Percentiles rank a stretch among this genome's conserved stretches.
These are phyloP conservation scores for Montipora cactus DNA, from an alignment of 64 coral and sea anemone genomes.

Conservation along the genomic window DNA sequence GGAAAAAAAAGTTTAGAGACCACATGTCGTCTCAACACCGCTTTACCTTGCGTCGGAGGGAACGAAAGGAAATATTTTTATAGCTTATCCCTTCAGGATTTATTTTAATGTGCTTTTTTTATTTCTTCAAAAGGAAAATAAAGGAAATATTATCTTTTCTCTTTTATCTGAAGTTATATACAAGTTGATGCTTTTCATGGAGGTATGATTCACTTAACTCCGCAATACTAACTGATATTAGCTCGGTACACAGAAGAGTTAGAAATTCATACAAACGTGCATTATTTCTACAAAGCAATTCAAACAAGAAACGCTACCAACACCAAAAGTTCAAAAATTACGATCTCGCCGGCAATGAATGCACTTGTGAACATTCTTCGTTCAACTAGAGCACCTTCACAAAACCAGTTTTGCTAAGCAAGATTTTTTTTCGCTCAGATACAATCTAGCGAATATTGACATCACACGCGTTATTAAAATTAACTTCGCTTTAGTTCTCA, in stretches of 20 bases:
- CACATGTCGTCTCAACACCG: background rate
- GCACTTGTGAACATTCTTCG: conserved; percentile 40
- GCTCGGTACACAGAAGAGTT: conserved; percentile 72
- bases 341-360: conserved; percentile 40
- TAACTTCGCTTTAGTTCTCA: conserved; percentile 40
- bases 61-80: background rate
- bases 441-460: conserved; percentile 45
- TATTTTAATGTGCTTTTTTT: conserved; percentile 95
- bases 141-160: conserved; percentile 75
- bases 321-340: conserved; percentile 50
- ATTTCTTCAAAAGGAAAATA: conserved; percentile 98
- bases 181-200: conserved; percentile 69
- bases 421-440: conserved; percentile 44
- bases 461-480: conserved; percentile 44
- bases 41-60: background rate
- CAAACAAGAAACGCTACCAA: conserved; percentile 57
- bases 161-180: conserved; percentile 92
- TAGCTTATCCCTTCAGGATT: background rate
- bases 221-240: conserved; percentile 80
- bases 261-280: conserved; percentile 87
- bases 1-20: background rate
- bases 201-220: conserved; percentile 84
- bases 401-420: conserved; percentile 34
- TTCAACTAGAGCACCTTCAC: background rate
- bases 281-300: conserved; percentile 77